phyloP scores from a whole-genome alignment of 2,888 invertebrate species.

The Campoplex nolae region DNA sequence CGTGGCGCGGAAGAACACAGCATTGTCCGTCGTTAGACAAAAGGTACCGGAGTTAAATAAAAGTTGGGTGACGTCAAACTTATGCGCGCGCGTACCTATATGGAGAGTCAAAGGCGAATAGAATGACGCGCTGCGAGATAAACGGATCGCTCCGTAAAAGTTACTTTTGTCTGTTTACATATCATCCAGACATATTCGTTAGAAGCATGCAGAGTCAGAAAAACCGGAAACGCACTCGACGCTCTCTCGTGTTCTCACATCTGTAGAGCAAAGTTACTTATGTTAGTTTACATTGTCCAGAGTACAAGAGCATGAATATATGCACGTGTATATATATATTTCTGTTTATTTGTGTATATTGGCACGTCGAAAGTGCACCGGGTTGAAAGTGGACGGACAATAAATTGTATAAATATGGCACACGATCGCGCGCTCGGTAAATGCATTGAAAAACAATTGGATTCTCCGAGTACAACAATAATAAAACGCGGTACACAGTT shows the following conservation, averaged over 20 bases:
- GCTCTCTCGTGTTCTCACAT: conserved; percentile 44
- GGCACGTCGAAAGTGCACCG: background rate
- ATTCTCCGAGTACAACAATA: conserved; percentile 47
- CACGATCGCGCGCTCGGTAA: conserved; percentile 24
- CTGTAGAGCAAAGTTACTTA: conserved; percentile 29
- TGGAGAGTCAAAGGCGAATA: background rate
- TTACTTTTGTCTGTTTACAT: conserved; percentile 49
- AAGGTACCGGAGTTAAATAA: conserved; percentile 55
- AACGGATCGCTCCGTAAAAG: conserved; percentile 49
- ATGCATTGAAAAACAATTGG: conserved; percentile 44
- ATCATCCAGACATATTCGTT: conserved; percentile 18
- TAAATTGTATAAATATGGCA: conserved; percentile 63
- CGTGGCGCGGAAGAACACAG: conserved; percentile 22
- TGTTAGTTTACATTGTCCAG: conserved; percentile 28
- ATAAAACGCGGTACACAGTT: conserved; percentile 51
- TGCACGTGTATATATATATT: background rate
- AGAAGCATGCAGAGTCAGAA: conserved; percentile 14
- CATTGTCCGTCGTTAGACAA: conserved; percentile 65
- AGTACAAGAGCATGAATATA: background rate
- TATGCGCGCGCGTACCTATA: background rate
- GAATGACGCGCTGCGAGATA: conserved; percentile 40
- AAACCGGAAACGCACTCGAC: conserved; percentile 62
- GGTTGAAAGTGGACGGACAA: conserved; percentile 37
- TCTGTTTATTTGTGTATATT: background rate
- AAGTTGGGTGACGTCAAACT: conserved; percentile 57